Base-by-base conservation (phyloP, 2,113 vertebrate species). In the Picathartes gymnocephalus region DNA sequence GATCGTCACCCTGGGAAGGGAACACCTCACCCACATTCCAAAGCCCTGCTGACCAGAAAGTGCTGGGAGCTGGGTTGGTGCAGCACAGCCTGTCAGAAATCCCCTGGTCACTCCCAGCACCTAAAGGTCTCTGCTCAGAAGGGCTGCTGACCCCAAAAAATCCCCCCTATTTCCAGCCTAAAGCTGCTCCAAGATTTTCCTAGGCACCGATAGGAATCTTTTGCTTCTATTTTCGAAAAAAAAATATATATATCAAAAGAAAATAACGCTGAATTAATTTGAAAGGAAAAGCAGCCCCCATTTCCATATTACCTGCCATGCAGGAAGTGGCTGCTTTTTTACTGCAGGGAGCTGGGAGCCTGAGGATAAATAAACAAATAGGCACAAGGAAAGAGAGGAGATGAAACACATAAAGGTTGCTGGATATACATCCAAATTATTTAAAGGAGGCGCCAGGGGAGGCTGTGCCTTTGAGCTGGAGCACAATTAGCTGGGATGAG, bases 221-320 rank as follows among this genome's bases (percentile, higher is more conserved):
- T 4, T 7, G 40, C 60, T 95, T 56, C 85, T 66, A 17, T 83
- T 93, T 92, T 50, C 7, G 11, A 70, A 66, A 69, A 87, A 44
- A 45, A n/a, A n/a, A n/a, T n/a, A n/a, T n/a, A n/a, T n/a, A n/a
- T n/a, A n/a, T n/a, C n/a, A n/a, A n/a, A n/a, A n/a, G n/a, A 88
- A 93, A 96, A 81, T 35, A 51, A 53, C 0, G 4, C 37, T 1
- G 65, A 42, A 57, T 72, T 64, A 10, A 96, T 94, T 92, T 95
- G 96, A 92, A 93, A 96, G 96, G 94, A 94, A 96, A 96, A 97
- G 86, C 82, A 83, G 90, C 33, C 72, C 12, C 86, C 61, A 71
- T 92, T 93, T 95, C 42, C 92, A 93, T 94, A 33, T 42, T 94
- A 94, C 93, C 93, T 90, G 95, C 60, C 69, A 31, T 78, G 42